phyloP scores from a whole-genome alignment of 2,113 vertebrate species.

The Sterrhoptilus dennistouni region DNA sequence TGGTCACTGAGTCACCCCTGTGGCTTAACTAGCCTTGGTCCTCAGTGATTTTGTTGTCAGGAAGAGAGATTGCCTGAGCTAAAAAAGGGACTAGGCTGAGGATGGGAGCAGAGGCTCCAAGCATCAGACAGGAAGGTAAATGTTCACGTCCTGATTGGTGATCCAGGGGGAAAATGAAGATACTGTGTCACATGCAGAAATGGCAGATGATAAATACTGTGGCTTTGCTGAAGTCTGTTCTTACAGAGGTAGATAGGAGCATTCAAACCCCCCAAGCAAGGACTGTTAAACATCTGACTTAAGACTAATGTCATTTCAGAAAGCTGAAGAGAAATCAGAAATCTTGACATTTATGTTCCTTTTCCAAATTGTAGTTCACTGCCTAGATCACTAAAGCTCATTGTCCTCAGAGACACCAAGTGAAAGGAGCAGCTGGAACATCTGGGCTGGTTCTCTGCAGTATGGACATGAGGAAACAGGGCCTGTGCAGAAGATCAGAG shows the following conservation, averaged over 20 bases:
- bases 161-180: neutral
- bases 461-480: neutral
- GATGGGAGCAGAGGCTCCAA: neutral
- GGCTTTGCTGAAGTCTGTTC: neutral
- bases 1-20: neutral
- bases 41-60: neutral
- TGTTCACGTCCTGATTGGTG: neutral
- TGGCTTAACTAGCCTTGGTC: neutral
- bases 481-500: neutral
- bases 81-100: neutral
- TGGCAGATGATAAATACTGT: neutral
- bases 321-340: neutral
- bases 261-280: neutral
- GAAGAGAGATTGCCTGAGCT: neutral
- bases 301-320: neutral
- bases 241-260: neutral
- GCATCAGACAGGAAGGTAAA: neutral
- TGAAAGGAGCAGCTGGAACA: neutral
- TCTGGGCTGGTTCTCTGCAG: neutral
- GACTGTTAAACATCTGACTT: neutral
- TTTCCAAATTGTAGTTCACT: neutral
- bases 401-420: fast-evolving
- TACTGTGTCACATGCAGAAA: neutral
- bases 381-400: neutral
- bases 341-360: neutral